phyloP scores from a whole-genome alignment of 2,888 invertebrate species.

The Pinctada fucata region DNA sequence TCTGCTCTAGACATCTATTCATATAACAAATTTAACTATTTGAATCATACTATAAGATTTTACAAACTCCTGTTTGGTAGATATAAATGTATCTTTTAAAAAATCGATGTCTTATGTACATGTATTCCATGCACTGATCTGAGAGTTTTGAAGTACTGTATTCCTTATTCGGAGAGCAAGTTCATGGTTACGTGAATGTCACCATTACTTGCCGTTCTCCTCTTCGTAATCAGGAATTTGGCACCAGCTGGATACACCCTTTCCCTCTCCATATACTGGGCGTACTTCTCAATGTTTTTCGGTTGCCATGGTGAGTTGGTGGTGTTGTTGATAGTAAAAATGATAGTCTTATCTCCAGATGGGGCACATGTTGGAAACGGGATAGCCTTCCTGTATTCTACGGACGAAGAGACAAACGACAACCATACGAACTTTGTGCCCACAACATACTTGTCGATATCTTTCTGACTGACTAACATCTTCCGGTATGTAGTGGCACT shows the following conservation, averaged over 20 bases:
- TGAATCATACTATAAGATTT: too few species aligned
- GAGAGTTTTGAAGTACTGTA: not conserved
- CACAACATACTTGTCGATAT: constrained; percentile 38
- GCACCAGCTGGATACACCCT: constrained; percentile 52
- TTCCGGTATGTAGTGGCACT: constrained; percentile 40
- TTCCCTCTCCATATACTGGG: constrained; percentile 44
- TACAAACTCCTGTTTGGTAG: too few species aligned
- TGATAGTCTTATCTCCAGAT: constrained; percentile 15
- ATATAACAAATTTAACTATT: too few species aligned
- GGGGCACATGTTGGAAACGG: constrained; percentile 47
- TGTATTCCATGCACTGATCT: too few species aligned
- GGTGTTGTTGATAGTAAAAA: constrained; percentile 47
- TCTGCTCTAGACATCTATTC: too few species aligned
- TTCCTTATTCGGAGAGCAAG: constrained; percentile 16
- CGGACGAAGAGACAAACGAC: constrained; percentile 48
- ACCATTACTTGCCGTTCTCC: constrained; percentile 16
- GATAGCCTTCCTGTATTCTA: constrained; percentile 28
- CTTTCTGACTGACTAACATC: constrained; percentile 35
- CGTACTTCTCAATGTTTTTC: constrained; percentile 46
- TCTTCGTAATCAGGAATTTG: constrained; percentile 34
- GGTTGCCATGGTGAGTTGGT: constrained; percentile 40
- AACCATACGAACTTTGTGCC: constrained; percentile 47
- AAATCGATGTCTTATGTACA: too few species aligned
- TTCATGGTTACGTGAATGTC: constrained; percentile 27
- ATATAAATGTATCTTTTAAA: too few species aligned